These are phyloP conservation scores for Trematocara marginatum DNA, from an alignment of 2,113 vertebrate genomes.

Conservation along the genomic window DNA sequence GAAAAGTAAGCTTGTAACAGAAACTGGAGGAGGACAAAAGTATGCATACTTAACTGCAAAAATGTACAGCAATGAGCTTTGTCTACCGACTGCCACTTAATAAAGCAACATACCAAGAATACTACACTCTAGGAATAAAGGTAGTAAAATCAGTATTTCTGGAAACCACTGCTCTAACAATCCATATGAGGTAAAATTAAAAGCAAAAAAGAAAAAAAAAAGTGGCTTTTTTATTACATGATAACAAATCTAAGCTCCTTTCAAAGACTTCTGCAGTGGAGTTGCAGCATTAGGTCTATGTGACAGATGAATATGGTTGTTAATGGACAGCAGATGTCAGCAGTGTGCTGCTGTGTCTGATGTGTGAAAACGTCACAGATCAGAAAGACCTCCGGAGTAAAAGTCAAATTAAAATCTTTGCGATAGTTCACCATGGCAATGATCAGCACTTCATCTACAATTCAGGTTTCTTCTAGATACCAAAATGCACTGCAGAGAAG, in stretches of 20 bases:
- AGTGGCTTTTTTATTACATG: neutral
- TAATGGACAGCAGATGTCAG: constrained; percentile 73
- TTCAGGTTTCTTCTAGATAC: neutral
- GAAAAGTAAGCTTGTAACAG: neutral
- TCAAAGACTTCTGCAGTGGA: neutral
- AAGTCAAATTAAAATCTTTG: neutral
- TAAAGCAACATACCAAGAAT: constrained; percentile 23
- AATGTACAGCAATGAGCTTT: neutral
- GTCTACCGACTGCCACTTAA: neutral
- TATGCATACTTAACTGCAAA: neutral
- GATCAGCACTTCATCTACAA: neutral
- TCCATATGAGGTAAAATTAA: neutral
- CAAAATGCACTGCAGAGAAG: neutral
- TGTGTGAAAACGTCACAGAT: neutral
- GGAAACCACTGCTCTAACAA: neutral
- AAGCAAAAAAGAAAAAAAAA: neutral
- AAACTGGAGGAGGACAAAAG: neutral
- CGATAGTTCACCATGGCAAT: neutral
- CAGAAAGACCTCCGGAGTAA: neutral
- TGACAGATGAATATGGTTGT: constrained; percentile 5
- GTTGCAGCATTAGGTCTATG: neutral
- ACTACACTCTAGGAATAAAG: neutral
- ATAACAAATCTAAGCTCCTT: neutral
- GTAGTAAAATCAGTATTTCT: neutral
- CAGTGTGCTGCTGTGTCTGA: constrained; percentile 25